These are phyloP conservation scores for Cheilosia vernalis DNA, from an alignment of 2,888 invertebrate species.

Conservation along the genomic window DNA sequence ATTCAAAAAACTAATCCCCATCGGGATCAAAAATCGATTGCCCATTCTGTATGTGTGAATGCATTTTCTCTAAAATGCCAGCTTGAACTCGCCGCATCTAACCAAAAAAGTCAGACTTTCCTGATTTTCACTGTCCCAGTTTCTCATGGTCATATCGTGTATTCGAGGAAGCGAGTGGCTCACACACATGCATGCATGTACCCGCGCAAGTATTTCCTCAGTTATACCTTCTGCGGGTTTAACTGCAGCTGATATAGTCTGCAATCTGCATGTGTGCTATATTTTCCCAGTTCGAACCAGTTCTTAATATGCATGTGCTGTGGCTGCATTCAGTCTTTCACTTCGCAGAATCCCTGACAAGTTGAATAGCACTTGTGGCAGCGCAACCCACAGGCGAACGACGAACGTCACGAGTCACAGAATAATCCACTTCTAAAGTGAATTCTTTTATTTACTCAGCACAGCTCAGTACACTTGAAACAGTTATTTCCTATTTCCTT, in stretches of 20 bases:
- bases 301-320: constrained; percentile 13
- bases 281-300: constrained; percentile 51
- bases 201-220: background rate
- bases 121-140: no score
- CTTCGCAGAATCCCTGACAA: constrained; percentile 63
- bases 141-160: constrained; percentile 17
- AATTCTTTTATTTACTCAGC: constrained; percentile 19
- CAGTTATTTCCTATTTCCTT: constrained; percentile 57
- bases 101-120: no score
- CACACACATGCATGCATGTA: background rate
- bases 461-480: constrained; percentile 34
- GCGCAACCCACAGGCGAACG: constrained; percentile 4
- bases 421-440: constrained; percentile 31
- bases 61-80: no score
- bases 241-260: constrained; percentile 41
- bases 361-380: constrained; percentile 60
- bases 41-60: no score
- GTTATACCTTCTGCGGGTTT: constrained; percentile 1
- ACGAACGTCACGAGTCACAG: constrained; percentile 19
- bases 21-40: no score
- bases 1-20: no score
- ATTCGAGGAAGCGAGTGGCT: constrained; percentile 15
- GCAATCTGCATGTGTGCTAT: constrained; percentile 54
- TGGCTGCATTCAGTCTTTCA: constrained; percentile 49
- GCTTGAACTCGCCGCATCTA: no score